Percentiles rank a stretch among this genome's conserved stretches.
Conservation (phyloP, 2,113 vertebrate genomes). For the Montifringilla adamsi region DNA sequence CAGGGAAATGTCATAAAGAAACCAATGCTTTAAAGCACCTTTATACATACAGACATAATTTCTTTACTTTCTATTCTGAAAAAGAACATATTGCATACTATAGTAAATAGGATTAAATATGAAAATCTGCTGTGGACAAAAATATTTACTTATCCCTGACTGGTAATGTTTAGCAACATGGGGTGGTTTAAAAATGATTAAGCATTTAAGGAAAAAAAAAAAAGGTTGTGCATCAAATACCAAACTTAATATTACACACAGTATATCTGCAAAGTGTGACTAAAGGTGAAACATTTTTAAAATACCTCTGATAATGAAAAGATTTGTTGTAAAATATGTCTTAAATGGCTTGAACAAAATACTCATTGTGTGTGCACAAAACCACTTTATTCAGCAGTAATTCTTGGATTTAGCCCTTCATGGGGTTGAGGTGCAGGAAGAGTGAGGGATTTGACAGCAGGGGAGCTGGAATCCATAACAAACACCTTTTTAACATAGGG, state of each 20-base stretch:
- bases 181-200: background rate
- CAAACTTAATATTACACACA: background rate
- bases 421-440: background rate
- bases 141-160: background rate
- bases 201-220: background rate
- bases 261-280: constrained; percentile 4
- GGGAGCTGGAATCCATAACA: background rate
- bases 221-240: background rate
- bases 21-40: background rate
- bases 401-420: constrained; percentile 10
- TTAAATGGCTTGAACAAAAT: constrained; percentile 1
- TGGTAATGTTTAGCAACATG: background rate
- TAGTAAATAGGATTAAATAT: background rate
- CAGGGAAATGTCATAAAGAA: background rate
- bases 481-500: constrained; percentile 37
- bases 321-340: background rate
- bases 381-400: background rate
- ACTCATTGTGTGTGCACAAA: background rate
- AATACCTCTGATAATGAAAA: constrained; percentile 51
- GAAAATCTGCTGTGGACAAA: background rate
- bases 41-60: background rate
- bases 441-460: constrained; percentile 19
- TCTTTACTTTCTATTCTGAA: background rate
- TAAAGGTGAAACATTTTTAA: constrained; percentile 26
- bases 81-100: background rate